A percentile compares a stretch with the other conserved stretches of the same genome.
Evolutionary conservation across 2,113 vertebrate genomes (phyloP).

Genomic region (Mus pahari): DNA sequence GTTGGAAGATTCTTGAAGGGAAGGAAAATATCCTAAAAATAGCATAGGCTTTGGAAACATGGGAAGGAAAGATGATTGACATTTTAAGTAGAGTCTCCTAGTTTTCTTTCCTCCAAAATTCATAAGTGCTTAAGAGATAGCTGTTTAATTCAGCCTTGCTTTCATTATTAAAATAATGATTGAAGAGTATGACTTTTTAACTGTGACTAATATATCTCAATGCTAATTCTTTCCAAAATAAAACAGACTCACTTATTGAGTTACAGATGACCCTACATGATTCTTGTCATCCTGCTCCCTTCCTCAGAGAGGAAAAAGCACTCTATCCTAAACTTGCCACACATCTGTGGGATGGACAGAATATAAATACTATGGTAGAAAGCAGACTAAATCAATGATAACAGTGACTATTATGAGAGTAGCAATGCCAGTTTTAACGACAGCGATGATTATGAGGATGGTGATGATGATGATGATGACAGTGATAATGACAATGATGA

Average conservation of each 20-base stretch:
- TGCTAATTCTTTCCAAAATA: background rate
- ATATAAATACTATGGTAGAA: background rate
- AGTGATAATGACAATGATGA: too few species aligned
- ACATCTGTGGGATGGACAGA: background rate
- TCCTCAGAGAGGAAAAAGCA: background rate
- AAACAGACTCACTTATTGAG: background rate
- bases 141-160: background rate
- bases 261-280: background rate
- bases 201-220: background rate
- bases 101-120: constrained; percentile 4
- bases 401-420: background rate
- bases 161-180: background rate
- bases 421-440: background rate
- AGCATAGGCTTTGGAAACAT: background rate
- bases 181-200: background rate
- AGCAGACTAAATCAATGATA: background rate
- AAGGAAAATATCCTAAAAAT: background rate
- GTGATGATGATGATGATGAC: background rate
- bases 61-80: background rate
- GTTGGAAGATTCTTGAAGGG: background rate
- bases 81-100: background rate
- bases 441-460: too few species aligned
- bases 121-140: background rate
- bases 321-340: background rate
- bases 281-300: background rate